Percentiles rank a stretch among this genome's conserved stretches.
Conservation (phyloP, 2,797 vertebrate species). For the Lithobates sylvaticus region DNA sequence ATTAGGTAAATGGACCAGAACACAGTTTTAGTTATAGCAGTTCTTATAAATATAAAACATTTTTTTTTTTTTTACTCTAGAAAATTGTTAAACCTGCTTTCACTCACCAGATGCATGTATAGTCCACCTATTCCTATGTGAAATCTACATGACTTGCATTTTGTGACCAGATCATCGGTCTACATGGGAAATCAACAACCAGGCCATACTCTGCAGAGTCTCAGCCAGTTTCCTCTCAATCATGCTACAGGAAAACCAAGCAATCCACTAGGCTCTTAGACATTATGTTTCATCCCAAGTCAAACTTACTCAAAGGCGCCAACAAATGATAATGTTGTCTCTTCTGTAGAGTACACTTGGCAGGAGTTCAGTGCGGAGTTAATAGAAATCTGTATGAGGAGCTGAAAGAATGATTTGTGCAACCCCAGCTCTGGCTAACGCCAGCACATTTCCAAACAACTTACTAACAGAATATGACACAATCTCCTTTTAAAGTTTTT, state of each 20-base stretch:
- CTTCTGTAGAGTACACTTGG: slow-evolving; percentile 14
- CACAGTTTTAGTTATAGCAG: neutral
- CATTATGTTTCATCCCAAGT: too few relatives aligned
- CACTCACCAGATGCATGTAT: too few relatives aligned
- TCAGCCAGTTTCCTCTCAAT: neutral
- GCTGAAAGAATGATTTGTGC: neutral
- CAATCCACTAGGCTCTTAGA: neutral
- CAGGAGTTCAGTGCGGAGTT: neutral
- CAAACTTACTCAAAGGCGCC: neutral
- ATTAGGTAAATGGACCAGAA: neutral
- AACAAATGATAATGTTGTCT: slow-evolving; percentile 12
- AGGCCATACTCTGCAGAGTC: neutral
- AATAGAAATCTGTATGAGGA: too few relatives aligned
- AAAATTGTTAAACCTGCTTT: too few relatives aligned
- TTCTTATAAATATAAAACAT: too few relatives aligned
- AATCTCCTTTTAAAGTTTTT: too few relatives aligned
- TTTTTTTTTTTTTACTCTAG: too few relatives aligned
- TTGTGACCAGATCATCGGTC: neutral
- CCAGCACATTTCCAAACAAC: neutral
- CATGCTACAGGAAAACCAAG: neutral
- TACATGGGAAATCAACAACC: neutral
- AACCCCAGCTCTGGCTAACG: neutral
- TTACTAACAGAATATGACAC: too few relatives aligned
- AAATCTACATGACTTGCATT: too few relatives aligned
- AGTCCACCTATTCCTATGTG: too few relatives aligned